Conservation (phyloP, 1,140 invertebrate genomes). For the Hycleus phaleratus region DNA sequence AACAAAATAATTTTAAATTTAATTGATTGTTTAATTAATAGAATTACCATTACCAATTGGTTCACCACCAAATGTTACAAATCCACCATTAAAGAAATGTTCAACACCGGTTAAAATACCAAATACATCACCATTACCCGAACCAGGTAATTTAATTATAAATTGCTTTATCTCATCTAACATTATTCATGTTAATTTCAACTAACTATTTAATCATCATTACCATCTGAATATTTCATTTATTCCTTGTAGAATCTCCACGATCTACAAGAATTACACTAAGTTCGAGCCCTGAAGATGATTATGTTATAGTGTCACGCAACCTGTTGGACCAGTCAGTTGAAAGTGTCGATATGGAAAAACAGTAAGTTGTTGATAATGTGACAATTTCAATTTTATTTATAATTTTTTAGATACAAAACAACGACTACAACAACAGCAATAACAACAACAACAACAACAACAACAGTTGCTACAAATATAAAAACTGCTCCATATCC, state of each 20-base stretch:
- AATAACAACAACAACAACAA: neutral
- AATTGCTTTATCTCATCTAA: neutral
- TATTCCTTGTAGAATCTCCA: conserved; percentile 39
- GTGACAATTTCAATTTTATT: neutral
- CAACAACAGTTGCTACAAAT: neutral
- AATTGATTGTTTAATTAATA: neutral
- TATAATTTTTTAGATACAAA: neutral
- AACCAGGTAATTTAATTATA: conserved; percentile 24
- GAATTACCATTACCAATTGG: conserved; percentile 33
- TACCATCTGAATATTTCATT: neutral
- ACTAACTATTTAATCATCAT: neutral
- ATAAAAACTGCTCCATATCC: conserved; percentile 4
- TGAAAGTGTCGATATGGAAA: conserved; percentile 38
- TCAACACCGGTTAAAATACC: conserved; percentile 26
- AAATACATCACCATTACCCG: conserved; percentile 13
- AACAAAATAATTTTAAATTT: too few species aligned
- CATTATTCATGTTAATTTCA: neutral
- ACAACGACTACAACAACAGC: conserved; percentile 12
- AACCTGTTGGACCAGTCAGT: conserved; percentile 50
- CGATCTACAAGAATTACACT: conserved; percentile 33
- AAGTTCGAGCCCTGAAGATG: conserved; percentile 64
- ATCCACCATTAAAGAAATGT: conserved; percentile 23
- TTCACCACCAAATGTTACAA: conserved; percentile 24
- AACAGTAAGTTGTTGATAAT: conserved; percentile 14
- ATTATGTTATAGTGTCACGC: conserved; percentile 79